Evolutionary conservation across 2,888 invertebrate species (phyloP), one percentile per base, ranked within the genome.

Genomic region (Ochropacha duplaris): DNA sequence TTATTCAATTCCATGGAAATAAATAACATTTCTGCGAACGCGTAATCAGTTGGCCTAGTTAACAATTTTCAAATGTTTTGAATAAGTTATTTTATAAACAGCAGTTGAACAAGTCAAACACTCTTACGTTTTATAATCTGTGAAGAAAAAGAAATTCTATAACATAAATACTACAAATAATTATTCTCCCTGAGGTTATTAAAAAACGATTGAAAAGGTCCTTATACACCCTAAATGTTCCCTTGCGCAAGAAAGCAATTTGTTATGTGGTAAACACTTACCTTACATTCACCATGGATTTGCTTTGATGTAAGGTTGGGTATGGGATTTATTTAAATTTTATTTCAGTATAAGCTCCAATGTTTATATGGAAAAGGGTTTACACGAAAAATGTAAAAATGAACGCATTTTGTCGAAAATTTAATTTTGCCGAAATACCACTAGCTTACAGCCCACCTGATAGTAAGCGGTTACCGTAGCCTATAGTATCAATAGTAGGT

Each of bases 241-340:
- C 31, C 31, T 31, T 19, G 19, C n/a, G 16, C 19, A 52, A 52
- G 52, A 52, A 52, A 52, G 31, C 52, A 52, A 52, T 52, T 52
- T 52, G 22, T 31, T 52, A 31, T 52, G 52, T 31, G 52, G 52
- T 52, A 52, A 52, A 52, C 31, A 34, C 31, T 52, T 31, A 19
- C 22, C 52, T 34, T 31, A 31, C 12, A 28, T 52, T 31, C 22
- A 52, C 12, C 51, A 28, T 31, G 52, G 52, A 14, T 52, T 52
- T 24, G 22, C 52, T 52, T 52, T 52, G 52, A 52, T 52, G 52
- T 31, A 34, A 31, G 52, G 11, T 52, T 19, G 19, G 44, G 44
- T n/a, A n/a, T 19, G 19, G 44, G 52, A 52, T 52, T 52, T 22
- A 52, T 52, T 52, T 31, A 52, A 52, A 52, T 31, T 52, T 52